phyloP scores from a whole-genome alignment of 2,797 vertebrate genomes.

The Botia almorhae region DNA sequence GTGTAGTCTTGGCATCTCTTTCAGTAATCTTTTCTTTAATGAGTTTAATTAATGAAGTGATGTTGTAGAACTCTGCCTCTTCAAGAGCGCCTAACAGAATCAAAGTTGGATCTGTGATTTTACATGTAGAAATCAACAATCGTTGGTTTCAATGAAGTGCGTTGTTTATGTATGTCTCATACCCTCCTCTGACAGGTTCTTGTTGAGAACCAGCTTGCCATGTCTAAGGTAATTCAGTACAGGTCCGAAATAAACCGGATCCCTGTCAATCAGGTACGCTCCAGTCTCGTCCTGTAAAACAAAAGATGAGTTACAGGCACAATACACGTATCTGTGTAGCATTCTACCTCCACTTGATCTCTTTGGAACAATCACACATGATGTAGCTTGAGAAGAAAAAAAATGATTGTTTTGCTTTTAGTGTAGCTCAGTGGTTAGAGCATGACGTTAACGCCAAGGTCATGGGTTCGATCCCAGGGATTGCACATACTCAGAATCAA shows the following conservation, averaged over 20 bases:
- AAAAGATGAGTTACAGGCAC: conserved; percentile 15
- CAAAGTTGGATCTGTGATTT: background rate
- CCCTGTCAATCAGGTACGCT: conserved; percentile 98
- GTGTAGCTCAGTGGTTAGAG: no score
- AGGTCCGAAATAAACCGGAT: conserved; percentile 96
- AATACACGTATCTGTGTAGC: background rate
- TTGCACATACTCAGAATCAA: no score
- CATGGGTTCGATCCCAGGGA: no score
- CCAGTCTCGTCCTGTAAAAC: conserved; percentile 93
- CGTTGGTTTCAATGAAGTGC: background rate
- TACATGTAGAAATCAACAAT: background rate
- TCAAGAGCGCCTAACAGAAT: conserved; percentile 87
- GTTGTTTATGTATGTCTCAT: background rate
- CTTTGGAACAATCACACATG: no score
- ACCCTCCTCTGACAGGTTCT: conserved; percentile 99
- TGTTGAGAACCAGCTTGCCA: conserved; percentile 97
- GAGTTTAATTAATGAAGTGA: conserved; percentile 97
- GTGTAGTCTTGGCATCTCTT: conserved; percentile 93
- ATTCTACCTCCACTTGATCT: background rate
- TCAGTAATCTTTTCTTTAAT: conserved; percentile 99
- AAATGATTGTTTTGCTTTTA: no score
- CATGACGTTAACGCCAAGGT: no score
- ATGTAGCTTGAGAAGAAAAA: no score
- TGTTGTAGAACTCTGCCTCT: conserved; percentile 99
- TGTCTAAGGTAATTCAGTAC: conserved; percentile 98